These are phyloP conservation scores for Anguilla pacifica DNA, from an alignment of 2,797 vertebrate species.

Conservation along the genomic window DNA sequence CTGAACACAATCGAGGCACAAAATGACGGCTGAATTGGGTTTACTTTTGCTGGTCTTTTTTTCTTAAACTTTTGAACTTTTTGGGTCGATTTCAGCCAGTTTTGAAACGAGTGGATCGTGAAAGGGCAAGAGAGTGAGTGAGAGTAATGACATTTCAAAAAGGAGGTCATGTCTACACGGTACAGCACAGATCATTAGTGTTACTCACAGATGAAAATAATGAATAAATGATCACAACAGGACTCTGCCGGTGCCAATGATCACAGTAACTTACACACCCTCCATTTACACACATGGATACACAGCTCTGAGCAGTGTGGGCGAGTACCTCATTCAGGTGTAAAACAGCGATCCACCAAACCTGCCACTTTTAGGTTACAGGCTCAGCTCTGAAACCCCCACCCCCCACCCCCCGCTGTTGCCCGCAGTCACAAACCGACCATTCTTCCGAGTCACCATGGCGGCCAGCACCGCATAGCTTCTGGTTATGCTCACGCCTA, in stretches of 20 bases:
- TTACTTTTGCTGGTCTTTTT: slow-evolving; percentile 41
- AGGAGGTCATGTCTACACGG: not conserved
- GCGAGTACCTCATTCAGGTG: not conserved
- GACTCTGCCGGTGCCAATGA: not conserved
- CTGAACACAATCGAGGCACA: slow-evolving; percentile 21
- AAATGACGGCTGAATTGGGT: slow-evolving; percentile 35
- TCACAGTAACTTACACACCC: not conserved
- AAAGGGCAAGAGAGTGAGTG: slow-evolving; percentile 5
- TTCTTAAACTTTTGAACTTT: not conserved
- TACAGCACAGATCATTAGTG: slow-evolving; percentile 2
- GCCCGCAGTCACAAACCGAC: not conserved
- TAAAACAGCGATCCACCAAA: not conserved
- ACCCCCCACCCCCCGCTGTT: not conserved
- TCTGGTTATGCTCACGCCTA: not conserved
- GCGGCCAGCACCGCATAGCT: not conserved
- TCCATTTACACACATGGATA: not conserved
- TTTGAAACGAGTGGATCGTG: not conserved
- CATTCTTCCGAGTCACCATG: not conserved
- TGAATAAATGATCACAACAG: not conserved
- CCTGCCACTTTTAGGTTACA: not conserved
- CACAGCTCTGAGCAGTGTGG: not conserved
- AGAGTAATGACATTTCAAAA: not conserved
- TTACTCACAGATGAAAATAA: not conserved
- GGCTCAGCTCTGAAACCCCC: not conserved
- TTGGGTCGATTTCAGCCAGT: not conserved